Evolutionary conservation across 2,888 invertebrate genomes (phyloP).

Genomic region (Cheilosia soror): DNA sequence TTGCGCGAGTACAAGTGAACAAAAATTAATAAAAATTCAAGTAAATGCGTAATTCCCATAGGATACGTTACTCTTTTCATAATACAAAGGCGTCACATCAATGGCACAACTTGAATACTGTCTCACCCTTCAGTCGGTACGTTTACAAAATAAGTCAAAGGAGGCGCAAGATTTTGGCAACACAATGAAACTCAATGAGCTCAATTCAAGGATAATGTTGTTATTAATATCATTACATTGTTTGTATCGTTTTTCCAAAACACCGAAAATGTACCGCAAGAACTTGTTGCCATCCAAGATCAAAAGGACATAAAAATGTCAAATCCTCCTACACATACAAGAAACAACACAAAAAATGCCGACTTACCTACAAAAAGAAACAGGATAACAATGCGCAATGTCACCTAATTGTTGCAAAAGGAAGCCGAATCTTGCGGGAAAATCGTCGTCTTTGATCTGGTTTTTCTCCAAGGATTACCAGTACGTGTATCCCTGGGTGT

Average conservation of each 20-base stretch:
- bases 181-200: constrained; percentile 63
- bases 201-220: constrained; percentile 66
- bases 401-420: constrained; percentile 66
- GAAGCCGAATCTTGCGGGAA: not conserved
- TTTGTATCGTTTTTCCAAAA: constrained; percentile 53
- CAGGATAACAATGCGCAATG: constrained; percentile 59
- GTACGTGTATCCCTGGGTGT: constrained; percentile 24
- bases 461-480: constrained; percentile 53
- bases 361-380: constrained; percentile 22
- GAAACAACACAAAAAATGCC: not conserved
- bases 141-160: constrained; percentile 36
- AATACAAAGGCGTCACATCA: not conserved
- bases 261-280: constrained; percentile 49
- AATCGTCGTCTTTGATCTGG: constrained; percentile 51
- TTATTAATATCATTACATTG: constrained; percentile 62
- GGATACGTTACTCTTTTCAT: constrained; percentile 11
- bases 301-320: constrained; percentile 15
- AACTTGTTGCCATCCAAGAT: constrained; percentile 34
- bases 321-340: not conserved
- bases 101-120: not conserved
- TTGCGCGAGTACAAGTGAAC: not conserved
- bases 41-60: constrained; percentile 22
- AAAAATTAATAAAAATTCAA: constrained; percentile 41
- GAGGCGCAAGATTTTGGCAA: constrained; percentile 58
- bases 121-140: not conserved